Evolutionary conservation across 92 coral and sea anemone species (phyloP).

Genomic region (Epizoanthus illoricatus): DNA sequence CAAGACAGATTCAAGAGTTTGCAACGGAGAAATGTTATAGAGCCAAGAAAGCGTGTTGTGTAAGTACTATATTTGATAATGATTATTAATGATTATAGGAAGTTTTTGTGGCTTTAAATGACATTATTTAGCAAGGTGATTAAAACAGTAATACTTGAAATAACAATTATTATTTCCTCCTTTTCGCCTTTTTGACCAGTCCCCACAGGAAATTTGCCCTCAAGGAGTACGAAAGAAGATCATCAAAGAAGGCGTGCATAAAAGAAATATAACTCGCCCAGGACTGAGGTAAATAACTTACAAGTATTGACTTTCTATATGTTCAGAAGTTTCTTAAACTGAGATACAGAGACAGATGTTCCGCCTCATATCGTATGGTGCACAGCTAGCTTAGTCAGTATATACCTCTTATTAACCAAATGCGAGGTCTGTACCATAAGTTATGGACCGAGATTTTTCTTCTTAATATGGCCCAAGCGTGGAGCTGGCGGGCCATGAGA

Average conservation of each 20-base stretch:
- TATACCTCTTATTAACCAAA: no score
- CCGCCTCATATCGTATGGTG: no score
- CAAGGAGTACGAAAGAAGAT: constrained; percentile 78
- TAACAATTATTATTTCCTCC: background rate
- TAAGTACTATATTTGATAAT: constrained; percentile 55
- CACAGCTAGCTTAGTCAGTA: no score
- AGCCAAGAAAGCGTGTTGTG: constrained; percentile 81
- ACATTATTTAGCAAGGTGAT: background rate
- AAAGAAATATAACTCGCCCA: constrained; percentile 53
- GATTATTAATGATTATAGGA: no score
- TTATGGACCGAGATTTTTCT: no score
- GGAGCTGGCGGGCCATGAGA: no score
- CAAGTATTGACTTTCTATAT: background rate
- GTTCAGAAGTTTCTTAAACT: no score
- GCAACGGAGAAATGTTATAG: constrained; percentile 88
- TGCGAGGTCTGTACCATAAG: no score
- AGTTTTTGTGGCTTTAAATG: background rate
- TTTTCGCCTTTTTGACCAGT: constrained; percentile 39
- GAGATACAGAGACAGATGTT: no score
- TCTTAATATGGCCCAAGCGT: no score
- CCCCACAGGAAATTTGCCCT: constrained; percentile 83
- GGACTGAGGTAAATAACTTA: background rate
- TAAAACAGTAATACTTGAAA: background rate
- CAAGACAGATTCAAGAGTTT: constrained; percentile 90
- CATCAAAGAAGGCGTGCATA: constrained; percentile 70